phyloP scores from a whole-genome alignment of 2,113 vertebrate genomes.

The Gymnobelideus leadbeateri region DNA sequence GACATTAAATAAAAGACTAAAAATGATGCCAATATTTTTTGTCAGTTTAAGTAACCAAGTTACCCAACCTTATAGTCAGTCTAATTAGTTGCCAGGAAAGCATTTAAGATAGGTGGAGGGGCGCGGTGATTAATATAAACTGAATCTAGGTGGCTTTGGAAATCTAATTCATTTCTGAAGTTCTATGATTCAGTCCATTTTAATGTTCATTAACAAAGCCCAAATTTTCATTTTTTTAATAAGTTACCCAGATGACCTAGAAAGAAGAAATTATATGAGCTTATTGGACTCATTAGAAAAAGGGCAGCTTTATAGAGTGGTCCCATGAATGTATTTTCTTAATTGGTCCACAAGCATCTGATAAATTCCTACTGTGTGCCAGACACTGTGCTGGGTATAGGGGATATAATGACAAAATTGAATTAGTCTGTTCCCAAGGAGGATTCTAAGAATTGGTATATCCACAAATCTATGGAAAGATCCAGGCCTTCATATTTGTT shows the following conservation, averaged over 20 bases:
- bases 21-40: not conserved
- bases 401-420: not conserved
- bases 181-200: conserved; percentile 4
- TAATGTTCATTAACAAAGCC: not conserved
- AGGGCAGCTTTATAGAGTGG: not conserved
- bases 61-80: not conserved
- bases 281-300: not conserved
- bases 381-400: not conserved
- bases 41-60: not conserved
- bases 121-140: not conserved
- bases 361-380: conserved; percentile 30
- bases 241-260: conserved; percentile 1
- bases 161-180: not conserved
- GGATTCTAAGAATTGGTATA: not conserved
- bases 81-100: not conserved
- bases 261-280: conserved; percentile 1
- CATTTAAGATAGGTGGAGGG: not conserved
- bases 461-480: not conserved
- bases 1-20: not conserved
- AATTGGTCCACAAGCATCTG: not conserved
- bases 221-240: not conserved
- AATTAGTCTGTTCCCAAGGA: not conserved
- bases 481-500: not conserved
- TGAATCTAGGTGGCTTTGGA: not conserved
- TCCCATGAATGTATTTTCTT: not conserved